A percentile compares a stretch with the other conserved stretches of the same genome.
These are phyloP conservation scores for Hesperia comma DNA, from an alignment of 2,888 invertebrate genomes.

Conservation along the genomic window DNA sequence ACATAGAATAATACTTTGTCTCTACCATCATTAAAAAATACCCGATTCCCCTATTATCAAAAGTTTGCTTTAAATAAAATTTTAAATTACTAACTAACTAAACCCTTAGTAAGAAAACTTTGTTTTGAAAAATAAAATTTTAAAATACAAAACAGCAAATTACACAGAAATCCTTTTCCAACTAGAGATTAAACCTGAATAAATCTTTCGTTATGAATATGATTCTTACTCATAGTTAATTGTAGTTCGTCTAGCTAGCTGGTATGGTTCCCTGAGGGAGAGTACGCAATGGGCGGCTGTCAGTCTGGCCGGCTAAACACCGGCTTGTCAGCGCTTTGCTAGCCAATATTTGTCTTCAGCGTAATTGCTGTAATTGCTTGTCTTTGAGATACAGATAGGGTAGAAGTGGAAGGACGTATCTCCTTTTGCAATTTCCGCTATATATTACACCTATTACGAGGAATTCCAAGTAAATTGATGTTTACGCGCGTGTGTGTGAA, in stretches of 20 bases:
- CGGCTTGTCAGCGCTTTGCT: constrained; percentile 66
- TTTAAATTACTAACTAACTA: too few species aligned
- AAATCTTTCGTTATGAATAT: constrained; percentile 20
- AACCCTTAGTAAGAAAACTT: too few species aligned
- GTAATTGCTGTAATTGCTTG: constrained; percentile 69
- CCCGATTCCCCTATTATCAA: too few species aligned
- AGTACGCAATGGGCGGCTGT: constrained; percentile 68
- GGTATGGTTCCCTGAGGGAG: constrained; percentile 57
- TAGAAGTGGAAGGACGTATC: constrained; percentile 15
- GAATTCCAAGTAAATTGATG: too few species aligned
- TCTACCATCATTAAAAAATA: too few species aligned
- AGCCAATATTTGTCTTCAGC: constrained; percentile 76
- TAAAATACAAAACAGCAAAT: too few species aligned
- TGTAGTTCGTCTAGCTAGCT: constrained; percentile 19
- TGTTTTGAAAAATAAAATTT: too few species aligned
- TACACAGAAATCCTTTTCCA: constrained; percentile 38
- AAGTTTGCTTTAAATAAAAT: too few species aligned
- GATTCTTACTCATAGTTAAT: constrained; percentile 30
- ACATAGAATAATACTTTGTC: too few species aligned
- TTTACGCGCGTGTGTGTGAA: too few species aligned
- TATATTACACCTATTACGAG: too few species aligned
- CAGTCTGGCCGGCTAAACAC: constrained; percentile 72
- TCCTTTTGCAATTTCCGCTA: neutral
- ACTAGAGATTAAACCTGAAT: constrained; percentile 20
- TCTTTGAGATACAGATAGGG: constrained; percentile 31